phyloP scores from a whole-genome alignment of 1,140 invertebrate genomes.

The Brachionus rubens region DNA sequence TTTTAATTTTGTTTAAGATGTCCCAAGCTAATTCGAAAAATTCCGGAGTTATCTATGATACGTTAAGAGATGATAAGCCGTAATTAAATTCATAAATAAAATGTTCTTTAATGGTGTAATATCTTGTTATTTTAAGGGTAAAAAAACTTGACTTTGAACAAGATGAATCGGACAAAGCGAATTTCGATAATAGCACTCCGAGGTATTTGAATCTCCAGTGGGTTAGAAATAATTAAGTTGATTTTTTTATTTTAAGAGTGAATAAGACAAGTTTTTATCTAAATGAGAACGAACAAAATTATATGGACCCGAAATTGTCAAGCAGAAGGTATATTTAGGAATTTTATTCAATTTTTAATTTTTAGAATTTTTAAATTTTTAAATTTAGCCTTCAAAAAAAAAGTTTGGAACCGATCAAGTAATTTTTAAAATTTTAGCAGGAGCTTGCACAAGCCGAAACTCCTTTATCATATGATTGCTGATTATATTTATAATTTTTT shows the following conservation, averaged over 20 bases:
- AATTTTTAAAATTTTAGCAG: too few species aligned
- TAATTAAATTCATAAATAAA: too few species aligned
- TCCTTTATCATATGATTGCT: too few species aligned
- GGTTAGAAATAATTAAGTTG: neutral
- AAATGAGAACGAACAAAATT: neutral
- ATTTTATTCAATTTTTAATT: neutral
- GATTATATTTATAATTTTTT: too few species aligned
- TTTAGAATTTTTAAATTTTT: neutral
- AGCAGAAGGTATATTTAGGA: neutral
- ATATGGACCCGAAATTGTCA: neutral
- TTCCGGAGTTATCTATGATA: too few species aligned
- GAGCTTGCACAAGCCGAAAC: too few species aligned
- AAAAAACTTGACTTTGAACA: neutral
- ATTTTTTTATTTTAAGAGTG: neutral
- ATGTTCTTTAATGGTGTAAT: too few species aligned
- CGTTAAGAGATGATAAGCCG: too few species aligned
- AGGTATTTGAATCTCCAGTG: neutral
- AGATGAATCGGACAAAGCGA: neutral
- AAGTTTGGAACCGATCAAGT: too few species aligned
- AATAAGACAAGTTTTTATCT: neutral
- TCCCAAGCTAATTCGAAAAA: too few species aligned
- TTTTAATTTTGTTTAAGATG: too few species aligned
- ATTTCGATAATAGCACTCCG: neutral
- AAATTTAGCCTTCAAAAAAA: too few species aligned
- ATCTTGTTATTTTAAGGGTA: neutral